Conservation (phyloP, 1,140 invertebrate genomes). For the Drosophila guanche region DNA sequence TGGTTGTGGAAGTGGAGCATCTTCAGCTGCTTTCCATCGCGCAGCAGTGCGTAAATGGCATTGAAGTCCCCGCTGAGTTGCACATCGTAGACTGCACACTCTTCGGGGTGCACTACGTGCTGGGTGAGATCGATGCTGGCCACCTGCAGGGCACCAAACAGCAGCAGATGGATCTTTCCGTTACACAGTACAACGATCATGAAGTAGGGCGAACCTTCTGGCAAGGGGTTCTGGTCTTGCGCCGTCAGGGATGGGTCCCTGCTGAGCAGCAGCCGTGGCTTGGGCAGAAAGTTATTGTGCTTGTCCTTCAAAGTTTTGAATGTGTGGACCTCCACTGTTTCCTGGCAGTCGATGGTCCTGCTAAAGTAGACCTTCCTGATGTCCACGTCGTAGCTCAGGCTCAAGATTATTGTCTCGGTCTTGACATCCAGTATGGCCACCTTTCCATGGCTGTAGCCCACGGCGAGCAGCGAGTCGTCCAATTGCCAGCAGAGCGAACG, state of each 20-base stretch:
- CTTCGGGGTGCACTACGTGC: slow-evolving; percentile 84
- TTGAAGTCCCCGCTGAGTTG: slow-evolving; percentile 86
- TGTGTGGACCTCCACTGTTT: slow-evolving; percentile 54
- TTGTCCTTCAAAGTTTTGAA: slow-evolving; percentile 59
- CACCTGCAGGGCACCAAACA: slow-evolving; percentile 93
- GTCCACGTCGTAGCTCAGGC: slow-evolving; percentile 85
- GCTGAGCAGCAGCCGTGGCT: slow-evolving; percentile 58
- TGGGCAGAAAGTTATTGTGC: slow-evolving; percentile 57
- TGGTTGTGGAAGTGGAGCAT: slow-evolving; percentile 87
- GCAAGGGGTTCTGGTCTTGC: slow-evolving; percentile 86
- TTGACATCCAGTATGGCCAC: slow-evolving; percentile 93
- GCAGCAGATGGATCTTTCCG: slow-evolving; percentile 89
- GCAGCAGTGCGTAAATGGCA: slow-evolving; percentile 85
- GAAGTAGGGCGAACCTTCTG: slow-evolving; percentile 90
- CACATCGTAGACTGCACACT: slow-evolving; percentile 86
- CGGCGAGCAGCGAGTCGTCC: slow-evolving; percentile 94
- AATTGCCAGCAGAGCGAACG: slow-evolving; percentile 94
- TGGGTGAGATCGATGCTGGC: slow-evolving; percentile 88
- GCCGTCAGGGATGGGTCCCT: slow-evolving; percentile 66
- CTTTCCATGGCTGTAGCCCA: slow-evolving; percentile 88
- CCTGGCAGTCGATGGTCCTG: slow-evolving; percentile 67
- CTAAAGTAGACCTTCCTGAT: slow-evolving; percentile 86
- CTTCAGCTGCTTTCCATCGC: slow-evolving; percentile 84
- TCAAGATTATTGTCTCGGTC: slow-evolving; percentile 92
- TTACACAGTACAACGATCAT: slow-evolving; percentile 90